These are phyloP conservation scores for Montipora cactus DNA, from an alignment of 64 coral and sea anemone species.

Conservation along the genomic window DNA sequence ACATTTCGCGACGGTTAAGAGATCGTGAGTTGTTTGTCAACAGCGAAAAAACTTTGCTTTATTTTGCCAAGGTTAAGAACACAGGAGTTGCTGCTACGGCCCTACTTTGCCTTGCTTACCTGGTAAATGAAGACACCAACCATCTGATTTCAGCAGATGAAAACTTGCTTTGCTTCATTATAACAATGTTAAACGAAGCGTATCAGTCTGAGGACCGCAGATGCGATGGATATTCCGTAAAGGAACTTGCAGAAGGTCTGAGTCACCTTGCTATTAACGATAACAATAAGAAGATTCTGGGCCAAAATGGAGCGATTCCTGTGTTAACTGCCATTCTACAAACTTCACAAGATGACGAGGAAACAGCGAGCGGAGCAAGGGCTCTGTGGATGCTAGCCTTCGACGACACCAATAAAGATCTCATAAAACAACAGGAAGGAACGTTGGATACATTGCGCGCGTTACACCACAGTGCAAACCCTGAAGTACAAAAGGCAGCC, in stretches of 20 bases:
- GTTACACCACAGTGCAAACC: too few species aligned
- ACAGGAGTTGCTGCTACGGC: neutral
- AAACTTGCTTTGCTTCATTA: constrained; percentile 23
- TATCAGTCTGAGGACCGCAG: neutral
- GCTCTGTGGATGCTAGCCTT: constrained; percentile 79
- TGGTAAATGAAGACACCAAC: constrained; percentile 18
- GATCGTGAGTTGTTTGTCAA: constrained; percentile 7
- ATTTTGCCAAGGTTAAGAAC: constrained; percentile 3
- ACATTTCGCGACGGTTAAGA: constrained; percentile 28
- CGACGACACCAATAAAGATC: constrained; percentile 58
- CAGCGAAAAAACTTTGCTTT: constrained; percentile 9
- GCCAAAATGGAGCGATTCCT: constrained; percentile 35
- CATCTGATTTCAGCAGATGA: constrained; percentile 10
- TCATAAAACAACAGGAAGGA: constrained; percentile 33
- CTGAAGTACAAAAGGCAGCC: too few species aligned
- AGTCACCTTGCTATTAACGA: constrained; percentile 13
- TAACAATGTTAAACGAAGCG: neutral
- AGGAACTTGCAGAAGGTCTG: constrained; percentile 47
- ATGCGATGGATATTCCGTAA: neutral
- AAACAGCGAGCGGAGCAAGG: constrained; percentile 33
- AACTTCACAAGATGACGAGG: constrained; percentile 43
- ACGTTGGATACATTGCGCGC: too few species aligned
- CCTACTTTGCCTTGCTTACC: neutral
- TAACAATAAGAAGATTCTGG: constrained; percentile 65
- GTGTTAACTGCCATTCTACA: constrained; percentile 54